A percentile compares a stretch with the other conserved stretches of the same genome.
Evolutionary conservation across 1,140 invertebrate species (phyloP).

Genomic region (Neuroterus valhalla): DNA sequence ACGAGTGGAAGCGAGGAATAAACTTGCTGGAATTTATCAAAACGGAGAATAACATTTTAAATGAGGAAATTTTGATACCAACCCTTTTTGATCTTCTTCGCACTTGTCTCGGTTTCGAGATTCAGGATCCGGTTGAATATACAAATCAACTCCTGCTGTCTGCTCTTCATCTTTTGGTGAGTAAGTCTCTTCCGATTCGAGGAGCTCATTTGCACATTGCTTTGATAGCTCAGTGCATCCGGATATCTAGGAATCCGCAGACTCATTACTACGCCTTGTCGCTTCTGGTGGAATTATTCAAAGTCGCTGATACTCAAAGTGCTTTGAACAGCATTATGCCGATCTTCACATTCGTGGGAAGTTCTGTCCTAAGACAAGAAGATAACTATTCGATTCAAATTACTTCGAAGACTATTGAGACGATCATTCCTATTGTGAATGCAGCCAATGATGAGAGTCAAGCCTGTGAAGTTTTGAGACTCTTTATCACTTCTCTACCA

Average conservation of each 20-base stretch:
- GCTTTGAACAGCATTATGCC: constrained; percentile 94
- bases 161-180: constrained; percentile 81
- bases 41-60: constrained; percentile 84
- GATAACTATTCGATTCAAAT: constrained; percentile 96
- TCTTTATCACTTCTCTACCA: constrained; percentile 91
- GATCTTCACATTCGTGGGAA: constrained; percentile 97
- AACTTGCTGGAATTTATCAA: constrained; percentile 90
- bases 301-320: constrained; percentile 83
- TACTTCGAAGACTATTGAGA: constrained; percentile 92
- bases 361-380: constrained; percentile 91
- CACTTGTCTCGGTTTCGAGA: constrained; percentile 86
- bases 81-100: constrained; percentile 88
- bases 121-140: constrained; percentile 90
- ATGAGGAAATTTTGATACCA: constrained; percentile 80
- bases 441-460: constrained; percentile 74
- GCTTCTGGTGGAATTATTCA: constrained; percentile 77
- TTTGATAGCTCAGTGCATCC: constrained; percentile 89
- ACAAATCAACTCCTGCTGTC: constrained; percentile 90
- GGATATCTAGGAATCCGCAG: constrained; percentile 92
- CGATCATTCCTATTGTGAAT: constrained; percentile 90
- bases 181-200: constrained; percentile 61
- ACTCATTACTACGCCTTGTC: constrained; percentile 94
- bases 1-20: constrained; percentile 86
- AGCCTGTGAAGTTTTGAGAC: constrained; percentile 82
- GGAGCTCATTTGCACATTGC: constrained; percentile 85